Evolutionary conservation across 1,140 invertebrate species (phyloP).

Genomic region (Oreohelix idahoensis): DNA sequence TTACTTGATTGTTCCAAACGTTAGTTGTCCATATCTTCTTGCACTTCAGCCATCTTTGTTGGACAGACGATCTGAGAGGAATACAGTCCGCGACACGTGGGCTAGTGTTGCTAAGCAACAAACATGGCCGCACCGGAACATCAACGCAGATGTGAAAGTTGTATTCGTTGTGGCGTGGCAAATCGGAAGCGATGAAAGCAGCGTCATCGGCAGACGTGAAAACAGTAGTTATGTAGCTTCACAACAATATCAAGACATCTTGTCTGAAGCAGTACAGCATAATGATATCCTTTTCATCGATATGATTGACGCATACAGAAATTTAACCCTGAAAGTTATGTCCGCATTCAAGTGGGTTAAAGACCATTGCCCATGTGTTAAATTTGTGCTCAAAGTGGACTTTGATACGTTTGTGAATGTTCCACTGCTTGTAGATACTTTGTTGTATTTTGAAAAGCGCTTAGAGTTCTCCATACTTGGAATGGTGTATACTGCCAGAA

Average conservation of each 20-base stretch:
- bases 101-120: background rate
- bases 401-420: conserved; percentile 76
- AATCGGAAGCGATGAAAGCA: background rate
- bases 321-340: background rate
- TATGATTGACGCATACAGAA: background rate
- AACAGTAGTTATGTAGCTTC: background rate
- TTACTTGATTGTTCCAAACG: background rate
- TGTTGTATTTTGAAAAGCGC: conserved; percentile 35
- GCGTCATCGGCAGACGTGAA: background rate
- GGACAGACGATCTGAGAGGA: background rate
- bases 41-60: background rate
- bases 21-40: background rate
- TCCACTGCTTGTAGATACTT: conserved; percentile 50
- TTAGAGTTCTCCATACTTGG: conserved; percentile 30
- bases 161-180: background rate
- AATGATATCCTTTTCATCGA: background rate
- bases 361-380: conserved; percentile 67
- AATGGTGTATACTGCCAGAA: conserved; percentile 37
- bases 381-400: conserved; percentile 74
- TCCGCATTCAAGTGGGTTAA: conserved; percentile 2
- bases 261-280: background rate
- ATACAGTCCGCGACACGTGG: background rate
- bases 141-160: conserved; percentile 13
- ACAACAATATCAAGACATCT: background rate
- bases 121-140: background rate